Evolutionary conservation across 2,888 invertebrate species (phyloP).

Genomic region (Eupsilia transversa): DNA sequence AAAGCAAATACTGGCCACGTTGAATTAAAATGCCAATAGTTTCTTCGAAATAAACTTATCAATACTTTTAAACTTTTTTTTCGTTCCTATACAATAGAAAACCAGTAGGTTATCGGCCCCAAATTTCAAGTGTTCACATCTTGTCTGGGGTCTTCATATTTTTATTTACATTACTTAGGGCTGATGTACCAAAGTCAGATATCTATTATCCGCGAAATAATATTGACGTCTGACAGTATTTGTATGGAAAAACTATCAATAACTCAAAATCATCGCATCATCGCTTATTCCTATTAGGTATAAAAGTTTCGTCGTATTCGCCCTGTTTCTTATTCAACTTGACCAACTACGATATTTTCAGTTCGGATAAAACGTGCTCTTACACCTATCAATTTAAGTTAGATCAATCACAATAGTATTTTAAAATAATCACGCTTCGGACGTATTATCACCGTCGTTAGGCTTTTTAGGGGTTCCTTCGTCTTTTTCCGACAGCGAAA

Average conservation of each 20-base stretch:
- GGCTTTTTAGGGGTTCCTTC: slow-evolving; percentile 81
- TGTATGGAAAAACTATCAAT: background rate
- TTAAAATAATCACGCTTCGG: slow-evolving; percentile 82
- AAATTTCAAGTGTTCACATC: slow-evolving; percentile 9
- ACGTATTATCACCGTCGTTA: slow-evolving; percentile 86
- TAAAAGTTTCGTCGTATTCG: background rate
- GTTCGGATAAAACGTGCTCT: slow-evolving; percentile 66
- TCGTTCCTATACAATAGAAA: background rate
- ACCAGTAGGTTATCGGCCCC: slow-evolving; percentile 1
- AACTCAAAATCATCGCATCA: background rate
- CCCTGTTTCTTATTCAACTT: slow-evolving; percentile 11
- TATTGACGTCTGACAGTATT: background rate
- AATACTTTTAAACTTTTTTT: slow-evolving; percentile 8
- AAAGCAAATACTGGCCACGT: slow-evolving; percentile 61
- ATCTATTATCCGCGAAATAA: background rate
- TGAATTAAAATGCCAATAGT: slow-evolving; percentile 35
- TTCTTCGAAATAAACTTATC: slow-evolving; percentile 18
- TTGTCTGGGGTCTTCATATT: slow-evolving; percentile 1
- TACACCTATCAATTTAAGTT: slow-evolving; percentile 60
- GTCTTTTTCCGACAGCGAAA: slow-evolving; percentile 87
- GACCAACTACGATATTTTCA: slow-evolving; percentile 11
- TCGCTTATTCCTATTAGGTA: background rate
- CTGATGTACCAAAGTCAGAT: background rate
- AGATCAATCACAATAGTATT: slow-evolving; percentile 54
- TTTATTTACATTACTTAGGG: slow-evolving; percentile 48